These are phyloP conservation scores for Gymnoscopelus braueri DNA, from an alignment of 2,797 vertebrate genomes.

Conservation along the genomic window DNA sequence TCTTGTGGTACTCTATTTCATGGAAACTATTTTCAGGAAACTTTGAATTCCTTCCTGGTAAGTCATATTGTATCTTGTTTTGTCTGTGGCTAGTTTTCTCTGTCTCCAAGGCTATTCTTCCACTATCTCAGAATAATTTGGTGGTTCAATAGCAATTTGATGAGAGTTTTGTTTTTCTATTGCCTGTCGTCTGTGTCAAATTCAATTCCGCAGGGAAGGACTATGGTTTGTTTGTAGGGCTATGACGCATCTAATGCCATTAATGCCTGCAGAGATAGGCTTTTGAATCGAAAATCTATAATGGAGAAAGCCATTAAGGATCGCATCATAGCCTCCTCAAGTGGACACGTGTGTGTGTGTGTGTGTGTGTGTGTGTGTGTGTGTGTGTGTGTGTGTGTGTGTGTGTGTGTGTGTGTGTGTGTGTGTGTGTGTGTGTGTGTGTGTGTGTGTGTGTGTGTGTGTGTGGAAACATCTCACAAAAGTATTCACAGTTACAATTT, in stretches of 20 bases:
- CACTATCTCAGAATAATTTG: not conserved
- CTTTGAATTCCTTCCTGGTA: not conserved
- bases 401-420: not conserved
- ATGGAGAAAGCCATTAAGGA: constrained; percentile 60
- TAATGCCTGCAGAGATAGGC: constrained; percentile 46
- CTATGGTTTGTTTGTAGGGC: constrained; percentile 37
- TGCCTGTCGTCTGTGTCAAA: constrained; percentile 20
- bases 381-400: not conserved
- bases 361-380: not conserved
- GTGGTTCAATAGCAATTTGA: not conserved
- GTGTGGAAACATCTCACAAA: not conserved
- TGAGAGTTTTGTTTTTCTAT: constrained; percentile 23
- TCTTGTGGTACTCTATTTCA: not conserved
- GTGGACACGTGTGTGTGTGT: not conserved
- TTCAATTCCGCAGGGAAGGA: not conserved
- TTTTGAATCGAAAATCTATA: constrained; percentile 65
- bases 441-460: not conserved
- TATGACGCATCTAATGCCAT: constrained; percentile 66
- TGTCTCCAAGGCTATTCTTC: not conserved
- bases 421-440: not conserved
- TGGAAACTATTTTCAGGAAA: constrained; percentile 15
- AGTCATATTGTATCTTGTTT: too few species aligned
- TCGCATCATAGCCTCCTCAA: constrained; percentile 26
- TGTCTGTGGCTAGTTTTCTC: not conserved
- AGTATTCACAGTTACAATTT: constrained; percentile 10